phyloP scores from a whole-genome alignment of 2,113 vertebrate genomes.

The Scophthalmus maximus region DNA sequence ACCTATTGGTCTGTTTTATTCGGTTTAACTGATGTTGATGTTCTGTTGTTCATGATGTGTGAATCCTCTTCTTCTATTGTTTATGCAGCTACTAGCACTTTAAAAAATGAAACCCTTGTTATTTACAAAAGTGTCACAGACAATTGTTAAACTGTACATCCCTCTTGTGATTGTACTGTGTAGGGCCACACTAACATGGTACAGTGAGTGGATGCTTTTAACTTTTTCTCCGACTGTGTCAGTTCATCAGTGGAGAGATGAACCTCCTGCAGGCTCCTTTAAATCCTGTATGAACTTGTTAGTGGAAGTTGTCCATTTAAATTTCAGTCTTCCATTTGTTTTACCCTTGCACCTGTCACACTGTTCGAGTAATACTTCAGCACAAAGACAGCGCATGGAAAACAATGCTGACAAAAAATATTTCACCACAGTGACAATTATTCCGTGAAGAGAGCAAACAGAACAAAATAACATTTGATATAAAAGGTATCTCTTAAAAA shows the following conservation, averaged over 20 bases:
- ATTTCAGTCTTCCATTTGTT: conserved; percentile 33
- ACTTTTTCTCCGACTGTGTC: no score
- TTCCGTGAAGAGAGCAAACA: background rate
- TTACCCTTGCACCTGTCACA: conserved; percentile 27
- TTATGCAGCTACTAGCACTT: background rate
- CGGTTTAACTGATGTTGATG: no score
- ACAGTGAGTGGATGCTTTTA: background rate
- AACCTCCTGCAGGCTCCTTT: conserved; percentile 15
- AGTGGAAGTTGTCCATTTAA: conserved; percentile 37
- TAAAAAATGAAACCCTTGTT: no score
- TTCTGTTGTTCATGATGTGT: no score
- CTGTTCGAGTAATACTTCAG: conserved; percentile 24
- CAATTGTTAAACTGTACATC: no score
- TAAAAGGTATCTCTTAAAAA: background rate
- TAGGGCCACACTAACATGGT: conserved; percentile 7
- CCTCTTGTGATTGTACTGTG: background rate
- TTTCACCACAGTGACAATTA: conserved; percentile 24
- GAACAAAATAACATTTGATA: background rate
- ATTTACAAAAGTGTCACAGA: no score
- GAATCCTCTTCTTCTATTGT: background rate
- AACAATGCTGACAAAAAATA: conserved; percentile 51
- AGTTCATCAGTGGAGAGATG: conserved; percentile 43
- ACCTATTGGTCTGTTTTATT: no score
- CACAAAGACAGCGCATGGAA: conserved; percentile 6
- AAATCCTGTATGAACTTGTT: conserved; percentile 40